Conservation (phyloP, 2,888 invertebrate species). For the Embidobia sp. region DNA sequence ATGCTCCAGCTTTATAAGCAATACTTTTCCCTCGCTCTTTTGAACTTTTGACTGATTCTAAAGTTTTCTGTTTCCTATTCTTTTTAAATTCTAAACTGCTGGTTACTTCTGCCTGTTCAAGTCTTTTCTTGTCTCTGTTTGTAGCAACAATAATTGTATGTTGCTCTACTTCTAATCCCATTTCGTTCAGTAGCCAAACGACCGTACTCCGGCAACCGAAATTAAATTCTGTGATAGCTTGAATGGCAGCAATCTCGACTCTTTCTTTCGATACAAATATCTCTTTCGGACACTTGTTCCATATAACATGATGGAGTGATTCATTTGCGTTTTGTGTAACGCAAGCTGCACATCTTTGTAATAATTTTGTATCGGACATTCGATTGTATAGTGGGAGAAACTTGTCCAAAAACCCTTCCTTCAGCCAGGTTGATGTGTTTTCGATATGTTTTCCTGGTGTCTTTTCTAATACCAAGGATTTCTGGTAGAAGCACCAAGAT, state of each 20-base stretch:
- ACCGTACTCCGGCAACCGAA: background rate
- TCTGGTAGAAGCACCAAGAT: slow-evolving; percentile 4
- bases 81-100: slow-evolving; percentile 1
- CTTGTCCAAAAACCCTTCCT: background rate
- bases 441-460: slow-evolving; percentile 2
- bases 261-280: slow-evolving; percentile 1
- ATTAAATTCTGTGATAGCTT: slow-evolving; percentile 1
- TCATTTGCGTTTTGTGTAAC: slow-evolving; percentile 11
- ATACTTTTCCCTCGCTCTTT: background rate
- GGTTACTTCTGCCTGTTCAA: background rate
- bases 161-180: background rate
- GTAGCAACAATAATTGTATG: background rate
- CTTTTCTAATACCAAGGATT: background rate
- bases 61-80: background rate
- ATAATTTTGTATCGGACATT: background rate
- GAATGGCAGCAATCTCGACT: background rate
- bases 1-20: background rate
- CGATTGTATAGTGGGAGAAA: slow-evolving; percentile 7
- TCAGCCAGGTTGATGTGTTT: background rate
- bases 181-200: background rate
- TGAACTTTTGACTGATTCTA: background rate
- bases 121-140: background rate
- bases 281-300: slow-evolving; percentile 5
- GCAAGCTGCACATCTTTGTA: background rate
- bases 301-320: slow-evolving; percentile 5